Conservation (phyloP, 92 coral and sea anemone genomes). For the Metridium senile region DNA sequence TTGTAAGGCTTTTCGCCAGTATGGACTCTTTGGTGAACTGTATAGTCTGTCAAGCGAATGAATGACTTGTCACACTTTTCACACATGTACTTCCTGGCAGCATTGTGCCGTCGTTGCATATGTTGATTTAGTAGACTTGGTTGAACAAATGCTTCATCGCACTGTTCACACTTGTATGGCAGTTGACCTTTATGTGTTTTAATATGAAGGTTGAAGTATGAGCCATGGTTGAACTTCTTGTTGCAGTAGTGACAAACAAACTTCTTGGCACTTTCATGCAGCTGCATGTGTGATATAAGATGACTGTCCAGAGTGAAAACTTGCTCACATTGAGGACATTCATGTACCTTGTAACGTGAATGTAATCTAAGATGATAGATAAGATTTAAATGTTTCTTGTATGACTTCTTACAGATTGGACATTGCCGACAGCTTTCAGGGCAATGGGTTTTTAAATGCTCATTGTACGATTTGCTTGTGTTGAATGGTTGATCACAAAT, state of each 20-base stretch:
- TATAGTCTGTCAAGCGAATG: neutral
- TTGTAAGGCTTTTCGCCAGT: neutral
- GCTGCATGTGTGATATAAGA: neutral
- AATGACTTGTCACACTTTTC: neutral
- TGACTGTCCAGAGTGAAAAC: neutral
- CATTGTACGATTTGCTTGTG: constrained; percentile 2
- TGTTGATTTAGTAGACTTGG: neutral
- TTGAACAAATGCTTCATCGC: neutral
- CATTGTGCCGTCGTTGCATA: neutral
- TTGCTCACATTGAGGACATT: neutral
- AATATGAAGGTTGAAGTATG: neutral
- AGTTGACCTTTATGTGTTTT: neutral
- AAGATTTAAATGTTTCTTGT: neutral
- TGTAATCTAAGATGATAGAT: neutral
- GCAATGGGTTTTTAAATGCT: constrained; percentile 2
- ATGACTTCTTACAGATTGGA: constrained; percentile 2
- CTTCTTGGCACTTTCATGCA: neutral
- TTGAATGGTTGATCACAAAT: neutral
- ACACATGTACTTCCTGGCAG: neutral
- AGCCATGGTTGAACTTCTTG: neutral
- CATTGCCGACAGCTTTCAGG: neutral
- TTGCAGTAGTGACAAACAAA: neutral
- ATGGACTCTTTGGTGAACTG: no score
- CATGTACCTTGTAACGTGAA: neutral
- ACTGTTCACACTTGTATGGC: neutral